Percentiles rank a stretch among this genome's conserved stretches.
Evolutionary conservation across 2,113 vertebrate genomes (phyloP).

Genomic region (Opisthocomus hoazin): DNA sequence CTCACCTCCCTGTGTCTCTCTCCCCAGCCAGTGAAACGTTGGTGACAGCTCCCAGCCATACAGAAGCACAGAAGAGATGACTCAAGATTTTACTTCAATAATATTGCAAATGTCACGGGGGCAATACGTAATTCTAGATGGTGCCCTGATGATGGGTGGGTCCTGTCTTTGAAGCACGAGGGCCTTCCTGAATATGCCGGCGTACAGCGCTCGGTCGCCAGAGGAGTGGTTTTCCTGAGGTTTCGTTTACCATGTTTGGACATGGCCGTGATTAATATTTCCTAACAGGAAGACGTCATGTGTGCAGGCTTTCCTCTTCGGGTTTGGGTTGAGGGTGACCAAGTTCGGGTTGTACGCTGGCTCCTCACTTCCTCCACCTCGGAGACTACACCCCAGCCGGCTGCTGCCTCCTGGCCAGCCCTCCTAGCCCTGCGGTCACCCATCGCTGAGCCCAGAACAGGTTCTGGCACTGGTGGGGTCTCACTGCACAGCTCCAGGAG

Average conservation of each 20-base stretch:
- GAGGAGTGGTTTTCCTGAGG: constrained; percentile 21
- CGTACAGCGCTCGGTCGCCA: neutral
- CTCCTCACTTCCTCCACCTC: constrained; percentile 10
- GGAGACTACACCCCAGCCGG: neutral
- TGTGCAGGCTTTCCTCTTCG: constrained; percentile 42
- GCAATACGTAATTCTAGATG: neutral
- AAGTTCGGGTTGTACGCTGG: constrained; percentile 33
- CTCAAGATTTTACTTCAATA: neutral
- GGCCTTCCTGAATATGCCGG: constrained; percentile 16
- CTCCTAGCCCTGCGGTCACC: neutral
- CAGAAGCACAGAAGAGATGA: neutral
- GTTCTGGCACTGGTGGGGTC: neutral
- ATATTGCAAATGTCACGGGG: neutral
- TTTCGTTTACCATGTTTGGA: constrained; percentile 59
- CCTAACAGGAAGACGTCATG: constrained; percentile 58
- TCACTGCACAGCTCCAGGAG: neutral
- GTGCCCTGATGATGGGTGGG: neutral
- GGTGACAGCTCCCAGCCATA: accelerated
- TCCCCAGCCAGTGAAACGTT: accelerated
- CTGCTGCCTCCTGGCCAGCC: neutral
- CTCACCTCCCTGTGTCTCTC: neutral
- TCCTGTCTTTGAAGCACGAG: neutral
- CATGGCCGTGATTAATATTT: constrained; percentile 45
- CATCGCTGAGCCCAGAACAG: neutral
- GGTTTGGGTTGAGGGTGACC: constrained; percentile 12